phyloP scores from a whole-genome alignment of 2,797 vertebrate genomes.

The Microcaecilia unicolor region DNA sequence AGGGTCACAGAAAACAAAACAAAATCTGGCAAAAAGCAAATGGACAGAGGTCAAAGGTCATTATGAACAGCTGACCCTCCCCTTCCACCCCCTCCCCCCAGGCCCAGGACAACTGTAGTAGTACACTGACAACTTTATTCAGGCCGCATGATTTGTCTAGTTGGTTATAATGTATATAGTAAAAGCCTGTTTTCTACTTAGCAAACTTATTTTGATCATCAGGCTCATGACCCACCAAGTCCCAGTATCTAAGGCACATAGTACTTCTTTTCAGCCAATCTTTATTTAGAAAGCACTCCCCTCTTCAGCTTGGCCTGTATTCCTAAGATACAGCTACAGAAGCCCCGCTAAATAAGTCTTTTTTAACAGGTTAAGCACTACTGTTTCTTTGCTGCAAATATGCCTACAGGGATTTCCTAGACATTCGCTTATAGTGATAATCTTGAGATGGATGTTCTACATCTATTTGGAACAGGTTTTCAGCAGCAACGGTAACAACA shows the following conservation, averaged over 20 bases:
- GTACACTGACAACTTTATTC: constrained; percentile 24
- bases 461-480: too few relatives aligned
- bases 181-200: neutral
- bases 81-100: too few relatives aligned
- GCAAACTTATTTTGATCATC: neutral
- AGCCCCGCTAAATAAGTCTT: too few relatives aligned
- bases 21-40: constrained; percentile 44
- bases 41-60: constrained; percentile 51
- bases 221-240: neutral
- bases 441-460: too few relatives aligned
- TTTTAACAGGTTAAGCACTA: too few relatives aligned
- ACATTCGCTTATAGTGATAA: too few relatives aligned
- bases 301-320: neutral
- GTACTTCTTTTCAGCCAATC: neutral
- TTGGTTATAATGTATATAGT: neutral
- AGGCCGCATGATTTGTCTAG: neutral
- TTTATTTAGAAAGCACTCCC: neutral
- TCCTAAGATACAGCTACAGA: too few relatives aligned
- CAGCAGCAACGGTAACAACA: too few relatives aligned
- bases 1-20: constrained; percentile 45
- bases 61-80: constrained; percentile 55
- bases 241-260: neutral
- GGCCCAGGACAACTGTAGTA: constrained; percentile 48
- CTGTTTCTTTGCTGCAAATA: too few relatives aligned
- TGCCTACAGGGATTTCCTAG: too few relatives aligned